Evolutionary conservation across 2,888 invertebrate genomes (phyloP).

Genomic region (Oscheius sp.): DNA sequence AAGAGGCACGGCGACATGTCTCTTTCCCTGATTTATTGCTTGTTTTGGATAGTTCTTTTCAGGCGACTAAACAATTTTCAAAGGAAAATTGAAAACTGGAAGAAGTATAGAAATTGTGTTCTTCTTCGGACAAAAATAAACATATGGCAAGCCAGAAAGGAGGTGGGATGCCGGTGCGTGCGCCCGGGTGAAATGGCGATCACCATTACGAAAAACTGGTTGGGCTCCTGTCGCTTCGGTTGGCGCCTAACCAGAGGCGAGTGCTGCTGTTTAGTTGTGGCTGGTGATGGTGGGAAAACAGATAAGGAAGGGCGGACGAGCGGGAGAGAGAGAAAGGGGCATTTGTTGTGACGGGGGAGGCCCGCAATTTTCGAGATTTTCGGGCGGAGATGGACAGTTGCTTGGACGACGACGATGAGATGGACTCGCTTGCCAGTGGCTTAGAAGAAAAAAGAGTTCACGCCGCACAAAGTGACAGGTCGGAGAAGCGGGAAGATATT

Average conservation of each 20-base stretch:
- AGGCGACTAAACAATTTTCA: not conserved
- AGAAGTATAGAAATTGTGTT: no score
- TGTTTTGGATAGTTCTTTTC: no score
- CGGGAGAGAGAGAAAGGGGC: conserved; percentile 2
- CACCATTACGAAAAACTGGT: conserved; percentile 39
- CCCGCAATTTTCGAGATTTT: not conserved
- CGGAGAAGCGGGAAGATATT: no score
- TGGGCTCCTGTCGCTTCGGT: conserved; percentile 16
- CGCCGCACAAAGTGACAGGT: no score
- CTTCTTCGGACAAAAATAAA: conserved; percentile 1
- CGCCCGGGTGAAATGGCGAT: conserved; percentile 38
- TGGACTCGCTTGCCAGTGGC: not conserved
- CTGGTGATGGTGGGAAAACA: conserved; percentile 3
- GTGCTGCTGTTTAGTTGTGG: not conserved
- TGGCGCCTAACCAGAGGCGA: not conserved
- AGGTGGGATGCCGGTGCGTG: conserved; percentile 15
- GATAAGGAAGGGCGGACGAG: conserved; percentile 16
- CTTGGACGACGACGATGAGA: not conserved
- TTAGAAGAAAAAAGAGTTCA: not conserved
- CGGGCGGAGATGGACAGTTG: conserved; percentile 2
- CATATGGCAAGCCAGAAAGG: not conserved
- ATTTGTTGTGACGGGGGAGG: not conserved
- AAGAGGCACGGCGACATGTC: not conserved
- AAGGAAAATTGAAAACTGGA: not conserved
- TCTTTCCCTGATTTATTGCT: not conserved